phyloP scores from a whole-genome alignment of 2,888 invertebrate genomes.

The Parapristionchus giblindavisi region DNA sequence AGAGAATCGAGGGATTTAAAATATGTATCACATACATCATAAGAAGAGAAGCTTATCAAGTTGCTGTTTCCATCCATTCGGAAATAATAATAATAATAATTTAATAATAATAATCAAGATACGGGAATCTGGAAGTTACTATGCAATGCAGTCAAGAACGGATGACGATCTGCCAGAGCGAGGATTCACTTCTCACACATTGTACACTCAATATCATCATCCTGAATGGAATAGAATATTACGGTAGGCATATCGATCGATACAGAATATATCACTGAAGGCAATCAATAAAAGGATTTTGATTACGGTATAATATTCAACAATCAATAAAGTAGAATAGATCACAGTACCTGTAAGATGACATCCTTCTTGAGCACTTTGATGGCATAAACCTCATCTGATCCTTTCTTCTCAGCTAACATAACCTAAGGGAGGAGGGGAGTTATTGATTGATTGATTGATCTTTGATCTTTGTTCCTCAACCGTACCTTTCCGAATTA shows the following conservation, averaged over 20 bases:
- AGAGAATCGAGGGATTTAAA: no score
- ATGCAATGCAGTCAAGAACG: constrained; percentile 94
- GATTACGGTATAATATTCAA: no score
- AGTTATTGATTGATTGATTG: background rate
- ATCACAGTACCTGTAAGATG: no score
- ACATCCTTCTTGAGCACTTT: constrained; percentile 93
- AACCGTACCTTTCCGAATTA: constrained; percentile 86
- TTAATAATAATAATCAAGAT: no score
- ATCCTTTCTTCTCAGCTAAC: constrained; percentile 91
- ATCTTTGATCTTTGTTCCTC: no score
- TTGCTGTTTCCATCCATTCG: background rate
- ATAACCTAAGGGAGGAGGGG: constrained; percentile 82
- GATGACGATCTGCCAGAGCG: constrained; percentile 96
- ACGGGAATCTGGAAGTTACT: constrained; percentile 94
- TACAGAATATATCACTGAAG: background rate
- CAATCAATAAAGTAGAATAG: no score
- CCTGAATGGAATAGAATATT: constrained; percentile 76
- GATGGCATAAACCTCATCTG: constrained; percentile 82
- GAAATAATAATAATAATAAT: background rate
- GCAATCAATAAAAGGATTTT: no score
- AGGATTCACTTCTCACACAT: no score
- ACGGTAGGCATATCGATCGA: background rate
- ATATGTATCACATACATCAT: no score
- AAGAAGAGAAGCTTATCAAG: no score
- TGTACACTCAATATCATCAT: no score